Evolutionary conservation across 2,797 vertebrate genomes (phyloP), one percentile per base, ranked within the genome.

Genomic region (Agapornis canus): DNA sequence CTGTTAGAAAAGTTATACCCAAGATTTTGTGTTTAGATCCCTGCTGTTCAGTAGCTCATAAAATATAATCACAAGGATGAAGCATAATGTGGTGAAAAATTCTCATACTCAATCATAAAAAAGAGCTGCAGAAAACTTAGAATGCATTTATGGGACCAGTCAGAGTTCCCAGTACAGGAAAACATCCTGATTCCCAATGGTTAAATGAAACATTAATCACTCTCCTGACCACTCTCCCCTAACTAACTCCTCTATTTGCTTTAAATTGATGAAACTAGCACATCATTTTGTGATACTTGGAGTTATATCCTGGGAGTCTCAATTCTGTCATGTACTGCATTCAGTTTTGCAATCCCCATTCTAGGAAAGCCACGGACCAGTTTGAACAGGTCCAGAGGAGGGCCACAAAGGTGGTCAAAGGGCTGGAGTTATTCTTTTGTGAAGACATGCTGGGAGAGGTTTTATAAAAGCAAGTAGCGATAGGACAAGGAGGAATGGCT

Each of bases 161-260:
- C 22, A 79, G 32, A 71, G 9, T 26, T 5, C 5, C 5, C 22
- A 27, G 4, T 56, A 43, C 3, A 29, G 45, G 31, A 89, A 86
- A 37, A 5, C 9, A 61, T 16, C 4, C 7, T 1, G 0, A 37
- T 11, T 65, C 1, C 13, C 4, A 48, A 2, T 2, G 63, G 12
- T 43, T 59, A 37, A 5, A 63, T 12, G 6, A 86, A 86, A 59
- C 12, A 52, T 5, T 39, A 32, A 29, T 32, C 9, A 26, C 6
- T 13, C 21, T 47, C 10, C 7, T 49, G 39, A 25, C 9, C 2
- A 2, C 5, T 13, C 26, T 49, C 4, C 2, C 6, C 25, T 37
- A 56, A 48, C 25, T 37, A 56, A 48, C 10, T 78, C 16, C 6
- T 66, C 4, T 35, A 10, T 66, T 20, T 84, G 31, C 11, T 63